phyloP scores from a whole-genome alignment of 1,140 invertebrate species.

The Tetramorium alpestre region DNA sequence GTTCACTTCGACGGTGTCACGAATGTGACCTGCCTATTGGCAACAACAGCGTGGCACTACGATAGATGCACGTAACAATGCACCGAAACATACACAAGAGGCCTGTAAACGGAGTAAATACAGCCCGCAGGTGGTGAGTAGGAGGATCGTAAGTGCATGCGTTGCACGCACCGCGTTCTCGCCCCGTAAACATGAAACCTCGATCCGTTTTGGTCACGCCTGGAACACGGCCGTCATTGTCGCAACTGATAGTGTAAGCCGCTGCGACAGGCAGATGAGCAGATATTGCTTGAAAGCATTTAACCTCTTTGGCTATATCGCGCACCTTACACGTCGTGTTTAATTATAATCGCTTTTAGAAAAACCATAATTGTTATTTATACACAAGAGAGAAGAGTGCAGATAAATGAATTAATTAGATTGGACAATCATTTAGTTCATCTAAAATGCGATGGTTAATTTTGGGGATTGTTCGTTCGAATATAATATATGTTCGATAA shows the following conservation, averaged over 20 bases:
- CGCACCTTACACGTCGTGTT: background rate
- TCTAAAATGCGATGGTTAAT: background rate
- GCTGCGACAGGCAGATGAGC: background rate
- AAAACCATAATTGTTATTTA: background rate
- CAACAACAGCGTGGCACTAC: constrained; percentile 41
- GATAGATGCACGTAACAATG: constrained; percentile 45
- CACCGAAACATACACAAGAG: constrained; percentile 65
- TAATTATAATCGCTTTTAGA: background rate
- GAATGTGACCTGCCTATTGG: constrained; percentile 57
- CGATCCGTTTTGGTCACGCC: constrained; percentile 70
- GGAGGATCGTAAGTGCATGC: constrained; percentile 63
- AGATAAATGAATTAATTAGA: background rate
- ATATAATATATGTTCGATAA: background rate
- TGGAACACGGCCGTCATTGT: constrained; percentile 49
- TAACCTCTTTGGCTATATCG: constrained; percentile 51
- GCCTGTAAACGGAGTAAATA: constrained; percentile 67
- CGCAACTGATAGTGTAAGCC: constrained; percentile 45
- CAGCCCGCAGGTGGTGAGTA: constrained; percentile 60
- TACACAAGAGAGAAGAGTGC: too few relatives aligned
- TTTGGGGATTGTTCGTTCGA: background rate
- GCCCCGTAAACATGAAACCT: constrained; percentile 65
- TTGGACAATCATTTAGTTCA: background rate
- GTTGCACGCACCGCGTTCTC: constrained; percentile 44
- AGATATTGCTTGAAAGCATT: constrained; percentile 70
- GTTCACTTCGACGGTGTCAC: constrained; percentile 49